These are phyloP conservation scores for Onychorhynchus coronatus DNA, from an alignment of 2,113 vertebrate species.

Conservation along the genomic window DNA sequence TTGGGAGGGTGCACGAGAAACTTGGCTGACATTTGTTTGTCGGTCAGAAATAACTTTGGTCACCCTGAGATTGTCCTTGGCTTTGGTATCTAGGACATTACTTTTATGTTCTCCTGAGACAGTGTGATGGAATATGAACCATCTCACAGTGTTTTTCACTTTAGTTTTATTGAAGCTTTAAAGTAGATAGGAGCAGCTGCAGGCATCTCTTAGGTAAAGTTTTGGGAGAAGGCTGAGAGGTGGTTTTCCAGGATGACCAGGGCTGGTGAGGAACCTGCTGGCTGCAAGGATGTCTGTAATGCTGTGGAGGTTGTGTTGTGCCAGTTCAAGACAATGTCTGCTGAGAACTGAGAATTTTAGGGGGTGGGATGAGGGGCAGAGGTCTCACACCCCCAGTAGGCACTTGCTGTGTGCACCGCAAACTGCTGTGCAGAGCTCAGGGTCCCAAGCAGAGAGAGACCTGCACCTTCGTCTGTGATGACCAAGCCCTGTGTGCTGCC, in stretches of 20 bases:
- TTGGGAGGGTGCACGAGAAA: background rate
- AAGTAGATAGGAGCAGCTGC: background rate
- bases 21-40: background rate
- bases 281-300: background rate
- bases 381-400: background rate
- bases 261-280: background rate
- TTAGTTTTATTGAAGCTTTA: background rate
- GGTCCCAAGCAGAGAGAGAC: background rate
- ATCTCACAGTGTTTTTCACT: background rate
- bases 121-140: background rate
- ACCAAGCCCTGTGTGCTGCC: background rate
- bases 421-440: background rate
- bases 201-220: background rate
- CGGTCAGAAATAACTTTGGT: background rate
- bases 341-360: background rate
- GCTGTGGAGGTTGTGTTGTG: background rate
- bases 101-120: background rate
- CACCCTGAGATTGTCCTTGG: background rate
- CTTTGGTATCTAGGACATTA: background rate
- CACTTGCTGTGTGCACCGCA: background rate
- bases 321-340: background rate
- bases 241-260: background rate
- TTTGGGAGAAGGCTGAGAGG: background rate
- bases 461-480: background rate
- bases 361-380: background rate